Evolutionary conservation across 2,113 vertebrate genomes (phyloP).

Genomic region (Climacteris rufus): DNA sequence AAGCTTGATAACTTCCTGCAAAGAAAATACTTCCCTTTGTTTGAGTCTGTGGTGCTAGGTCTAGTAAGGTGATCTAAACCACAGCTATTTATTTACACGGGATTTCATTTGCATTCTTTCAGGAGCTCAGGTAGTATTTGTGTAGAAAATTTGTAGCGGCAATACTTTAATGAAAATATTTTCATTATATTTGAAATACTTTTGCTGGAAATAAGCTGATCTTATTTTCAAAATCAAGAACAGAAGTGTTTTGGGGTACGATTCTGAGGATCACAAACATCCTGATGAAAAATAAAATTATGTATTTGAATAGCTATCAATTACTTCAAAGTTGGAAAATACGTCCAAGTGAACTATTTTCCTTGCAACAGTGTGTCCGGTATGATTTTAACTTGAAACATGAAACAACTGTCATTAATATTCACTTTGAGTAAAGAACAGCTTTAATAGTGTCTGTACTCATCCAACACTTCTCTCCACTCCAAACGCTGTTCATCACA

Average conservation of each 20-base stretch:
- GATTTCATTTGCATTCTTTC: not conserved
- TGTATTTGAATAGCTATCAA: not conserved
- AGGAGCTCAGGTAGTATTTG: not conserved
- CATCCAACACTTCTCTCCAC: constrained; percentile 47
- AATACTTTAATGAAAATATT: not conserved
- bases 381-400: not conserved
- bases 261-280: not conserved
- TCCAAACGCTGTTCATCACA: constrained; percentile 45
- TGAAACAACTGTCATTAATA: constrained; percentile 58
- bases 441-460: constrained; percentile 60
- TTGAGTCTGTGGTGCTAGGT: not conserved
- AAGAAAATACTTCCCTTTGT: not conserved
- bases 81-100: not conserved
- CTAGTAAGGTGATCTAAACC: not conserved
- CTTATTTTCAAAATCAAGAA: not conserved
- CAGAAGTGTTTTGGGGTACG: not conserved
- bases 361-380: not conserved
- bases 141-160: not conserved
- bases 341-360: not conserved
- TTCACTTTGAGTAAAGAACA: constrained; percentile 64
- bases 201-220: not conserved
- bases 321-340: not conserved
- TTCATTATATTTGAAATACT: not conserved
- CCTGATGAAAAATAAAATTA: not conserved
- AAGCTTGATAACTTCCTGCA: not conserved